A percentile compares a stretch with the other conserved stretches of the same genome.
These are phyloP conservation scores for Crepidodera aurea DNA, from an alignment of 2,888 invertebrate genomes.

Conservation along the genomic window DNA sequence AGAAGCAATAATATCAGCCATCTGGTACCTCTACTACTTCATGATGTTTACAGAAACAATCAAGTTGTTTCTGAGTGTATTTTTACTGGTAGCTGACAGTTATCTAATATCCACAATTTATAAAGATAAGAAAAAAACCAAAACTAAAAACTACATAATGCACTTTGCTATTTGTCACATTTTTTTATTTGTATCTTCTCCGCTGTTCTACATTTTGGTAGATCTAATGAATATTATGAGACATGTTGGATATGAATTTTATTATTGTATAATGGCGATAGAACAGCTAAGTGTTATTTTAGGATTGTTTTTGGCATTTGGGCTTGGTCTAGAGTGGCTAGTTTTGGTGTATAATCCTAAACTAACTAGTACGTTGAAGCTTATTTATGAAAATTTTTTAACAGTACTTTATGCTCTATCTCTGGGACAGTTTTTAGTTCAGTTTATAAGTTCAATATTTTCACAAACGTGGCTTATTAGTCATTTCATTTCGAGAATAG, in stretches of 20 bases:
- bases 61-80: constrained; percentile 1
- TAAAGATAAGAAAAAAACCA: constrained; percentile 32
- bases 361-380: background rate
- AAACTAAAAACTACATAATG: constrained; percentile 36
- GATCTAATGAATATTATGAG: constrained; percentile 5
- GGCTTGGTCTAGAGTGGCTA: constrained; percentile 36
- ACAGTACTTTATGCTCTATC: constrained; percentile 18
- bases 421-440: constrained; percentile 2
- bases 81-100: constrained; percentile 26
- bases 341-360: constrained; percentile 6
- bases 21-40: background rate
- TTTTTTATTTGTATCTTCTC: constrained; percentile 26
- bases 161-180: constrained; percentile 39
- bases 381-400: constrained; percentile 19
- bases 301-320: constrained; percentile 18
- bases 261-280: background rate
- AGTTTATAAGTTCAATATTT: background rate
- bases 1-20: background rate
- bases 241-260: background rate
- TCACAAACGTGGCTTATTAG: background rate
- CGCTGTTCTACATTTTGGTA: constrained; percentile 29
- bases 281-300: constrained; percentile 32
- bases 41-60: background rate
- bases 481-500: background rate
- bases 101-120: constrained; percentile 33